phyloP scores from a whole-genome alignment of 2,888 invertebrate genomes.

The Corbicula japonica region DNA sequence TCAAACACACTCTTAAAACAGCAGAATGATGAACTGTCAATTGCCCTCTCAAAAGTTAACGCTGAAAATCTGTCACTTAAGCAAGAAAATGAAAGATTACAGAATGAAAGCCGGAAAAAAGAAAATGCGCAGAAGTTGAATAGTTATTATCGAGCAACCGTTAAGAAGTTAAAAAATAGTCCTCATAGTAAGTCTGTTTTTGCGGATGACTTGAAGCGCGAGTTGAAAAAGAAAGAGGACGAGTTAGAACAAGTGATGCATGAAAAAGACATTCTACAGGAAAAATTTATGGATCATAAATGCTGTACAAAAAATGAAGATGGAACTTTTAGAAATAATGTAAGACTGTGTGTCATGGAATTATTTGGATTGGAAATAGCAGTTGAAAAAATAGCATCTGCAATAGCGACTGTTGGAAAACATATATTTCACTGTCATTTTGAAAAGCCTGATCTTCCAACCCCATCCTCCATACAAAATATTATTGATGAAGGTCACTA shows the following conservation, averaged over 20 bases:
- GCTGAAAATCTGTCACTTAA: too few relatives aligned
- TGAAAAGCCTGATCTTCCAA: conserved; percentile 1
- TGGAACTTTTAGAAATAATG: conserved; percentile 11
- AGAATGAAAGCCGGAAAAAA: too few relatives aligned
- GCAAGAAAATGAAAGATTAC: too few relatives aligned
- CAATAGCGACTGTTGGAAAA: conserved; percentile 12
- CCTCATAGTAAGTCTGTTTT: too few relatives aligned
- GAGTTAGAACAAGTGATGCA: not conserved
- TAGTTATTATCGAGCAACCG: too few relatives aligned
- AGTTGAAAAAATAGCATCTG: conserved; percentile 8
- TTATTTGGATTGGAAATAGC: conserved; percentile 33
- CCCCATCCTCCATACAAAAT: conserved; percentile 2
- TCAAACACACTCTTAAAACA: too few relatives aligned
- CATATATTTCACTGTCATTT: conserved; percentile 15
- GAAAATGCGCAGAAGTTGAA: too few relatives aligned
- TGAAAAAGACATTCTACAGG: conserved; percentile 3
- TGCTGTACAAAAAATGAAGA: conserved; percentile 11
- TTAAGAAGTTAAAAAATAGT: too few relatives aligned
- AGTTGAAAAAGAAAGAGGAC: conserved; percentile 1
- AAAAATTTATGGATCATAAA: not conserved
- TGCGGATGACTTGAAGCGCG: conserved; percentile 4
- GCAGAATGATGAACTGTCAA: too few relatives aligned
- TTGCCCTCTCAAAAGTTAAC: too few relatives aligned
- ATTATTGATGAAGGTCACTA: conserved; percentile 50
- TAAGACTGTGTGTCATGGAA: conserved; percentile 28